Conservation (phyloP, 2,113 vertebrate species). For the Callospermophilus lateralis region DNA sequence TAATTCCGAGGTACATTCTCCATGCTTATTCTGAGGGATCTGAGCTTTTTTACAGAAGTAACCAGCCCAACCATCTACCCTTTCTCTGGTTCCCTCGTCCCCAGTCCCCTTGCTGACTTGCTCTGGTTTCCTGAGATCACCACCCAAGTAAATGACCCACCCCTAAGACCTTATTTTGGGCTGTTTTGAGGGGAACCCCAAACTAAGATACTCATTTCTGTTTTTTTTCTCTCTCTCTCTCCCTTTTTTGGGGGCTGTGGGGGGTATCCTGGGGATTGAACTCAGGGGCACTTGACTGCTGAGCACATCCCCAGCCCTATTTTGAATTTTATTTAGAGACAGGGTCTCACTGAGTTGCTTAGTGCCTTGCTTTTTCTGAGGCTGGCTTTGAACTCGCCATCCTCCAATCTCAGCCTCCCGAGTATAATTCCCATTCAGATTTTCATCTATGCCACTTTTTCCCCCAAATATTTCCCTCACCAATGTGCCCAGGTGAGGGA, state of each 20-base stretch:
- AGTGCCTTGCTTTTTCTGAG: no score
- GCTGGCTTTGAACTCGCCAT: no score
- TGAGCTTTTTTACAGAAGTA: not conserved
- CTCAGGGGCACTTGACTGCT: no score
- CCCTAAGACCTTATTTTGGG: not conserved
- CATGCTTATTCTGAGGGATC: not conserved
- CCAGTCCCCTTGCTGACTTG: not conserved
- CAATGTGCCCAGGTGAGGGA: not conserved
- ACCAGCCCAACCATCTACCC: not conserved
- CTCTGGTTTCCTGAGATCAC: not conserved
- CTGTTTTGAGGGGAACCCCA: not conserved
- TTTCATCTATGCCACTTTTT: not conserved
- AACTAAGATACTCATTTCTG: not conserved
- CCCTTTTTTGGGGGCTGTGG: no score
- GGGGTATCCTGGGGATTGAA: no score
- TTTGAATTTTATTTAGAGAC: no score
- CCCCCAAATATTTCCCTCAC: not conserved
- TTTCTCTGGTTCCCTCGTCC: not conserved
- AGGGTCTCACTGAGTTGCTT: no score
- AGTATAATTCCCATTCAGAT: not conserved
- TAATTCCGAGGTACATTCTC: not conserved
- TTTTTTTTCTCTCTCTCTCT: no score
- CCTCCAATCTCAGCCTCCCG: not conserved
- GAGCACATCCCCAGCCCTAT: no score
- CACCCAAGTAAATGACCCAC: not conserved